These are phyloP conservation scores for Lasioglossum marginatum DNA, from an alignment of 2,888 invertebrate genomes.

Conservation along the genomic window DNA sequence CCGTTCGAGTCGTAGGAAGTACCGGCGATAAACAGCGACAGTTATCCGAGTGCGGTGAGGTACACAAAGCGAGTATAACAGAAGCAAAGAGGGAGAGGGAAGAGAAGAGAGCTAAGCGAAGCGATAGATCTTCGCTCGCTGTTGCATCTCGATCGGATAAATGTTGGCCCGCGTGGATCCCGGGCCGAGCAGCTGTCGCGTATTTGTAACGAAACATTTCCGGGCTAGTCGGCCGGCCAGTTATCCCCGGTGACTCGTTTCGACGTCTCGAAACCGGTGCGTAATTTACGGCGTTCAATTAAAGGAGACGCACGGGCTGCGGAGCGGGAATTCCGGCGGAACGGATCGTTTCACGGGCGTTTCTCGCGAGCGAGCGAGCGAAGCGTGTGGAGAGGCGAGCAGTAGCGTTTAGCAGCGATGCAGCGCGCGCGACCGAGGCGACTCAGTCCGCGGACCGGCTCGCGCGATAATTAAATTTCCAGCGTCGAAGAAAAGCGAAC, in stretches of 20 bases:
- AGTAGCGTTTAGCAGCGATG: neutral
- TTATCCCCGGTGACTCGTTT: constrained; percentile 13
- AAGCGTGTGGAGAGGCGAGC: neutral
- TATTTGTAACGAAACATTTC: constrained; percentile 30
- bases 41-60: neutral
- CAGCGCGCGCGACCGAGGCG: neutral
- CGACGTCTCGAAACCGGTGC: constrained; percentile 24
- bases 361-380: constrained; percentile 1
- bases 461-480: constrained; percentile 79
- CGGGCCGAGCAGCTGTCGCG: constrained; percentile 16
- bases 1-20: neutral
- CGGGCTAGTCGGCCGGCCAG: neutral
- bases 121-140: neutral
- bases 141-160: constrained; percentile 10
- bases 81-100: neutral
- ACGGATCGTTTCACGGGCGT: constrained; percentile 47
- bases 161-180: constrained; percentile 3
- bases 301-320: constrained; percentile 1
- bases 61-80: neutral
- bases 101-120: neutral
- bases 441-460: constrained; percentile 27
- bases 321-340: constrained; percentile 48
- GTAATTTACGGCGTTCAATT: constrained; percentile 35
- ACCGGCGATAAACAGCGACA: neutral
- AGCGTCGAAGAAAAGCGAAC: constrained; percentile 66